phyloP scores from a whole-genome alignment of 2,888 invertebrate species.

The Meghimatium bilineatum region DNA sequence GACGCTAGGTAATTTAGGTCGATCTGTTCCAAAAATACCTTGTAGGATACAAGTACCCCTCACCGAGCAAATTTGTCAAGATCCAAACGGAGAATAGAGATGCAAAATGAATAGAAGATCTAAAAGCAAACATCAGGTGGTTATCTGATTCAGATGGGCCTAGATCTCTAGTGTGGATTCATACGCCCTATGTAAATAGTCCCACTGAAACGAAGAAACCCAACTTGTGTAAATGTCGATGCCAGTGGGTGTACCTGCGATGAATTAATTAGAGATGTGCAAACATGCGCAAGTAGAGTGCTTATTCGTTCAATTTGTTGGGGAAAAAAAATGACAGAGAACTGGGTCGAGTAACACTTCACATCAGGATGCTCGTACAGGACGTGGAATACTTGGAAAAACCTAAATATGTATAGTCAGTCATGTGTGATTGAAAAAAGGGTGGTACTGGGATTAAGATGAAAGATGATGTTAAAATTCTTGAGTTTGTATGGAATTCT shows the following conservation, averaged over 20 bases:
- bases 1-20: not conserved
- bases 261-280: not conserved
- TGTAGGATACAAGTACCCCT: not conserved
- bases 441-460: too few relatives aligned
- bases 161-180: not conserved
- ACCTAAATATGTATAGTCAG: too few relatives aligned
- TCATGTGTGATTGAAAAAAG: too few relatives aligned
- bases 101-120: not conserved
- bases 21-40: not conserved
- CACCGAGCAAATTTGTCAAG: too few relatives aligned
- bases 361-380: too few relatives aligned
- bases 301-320: not conserved
- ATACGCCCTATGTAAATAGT: not conserved
- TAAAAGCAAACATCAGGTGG: not conserved
- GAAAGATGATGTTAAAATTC: too few relatives aligned
- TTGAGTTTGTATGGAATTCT: too few relatives aligned
- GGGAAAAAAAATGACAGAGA: not conserved
- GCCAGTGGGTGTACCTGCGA: not conserved
- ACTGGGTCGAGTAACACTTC: not conserved
- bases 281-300: constrained; percentile 7
- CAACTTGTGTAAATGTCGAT: not conserved
- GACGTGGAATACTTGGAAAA: too few relatives aligned
- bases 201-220: not conserved
- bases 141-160: not conserved
- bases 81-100: not conserved